A percentile compares a stretch with the other conserved stretches of the same genome.
phyloP scores from a whole-genome alignment of 2,797 vertebrate genomes.

The Harpagifer antarcticus region DNA sequence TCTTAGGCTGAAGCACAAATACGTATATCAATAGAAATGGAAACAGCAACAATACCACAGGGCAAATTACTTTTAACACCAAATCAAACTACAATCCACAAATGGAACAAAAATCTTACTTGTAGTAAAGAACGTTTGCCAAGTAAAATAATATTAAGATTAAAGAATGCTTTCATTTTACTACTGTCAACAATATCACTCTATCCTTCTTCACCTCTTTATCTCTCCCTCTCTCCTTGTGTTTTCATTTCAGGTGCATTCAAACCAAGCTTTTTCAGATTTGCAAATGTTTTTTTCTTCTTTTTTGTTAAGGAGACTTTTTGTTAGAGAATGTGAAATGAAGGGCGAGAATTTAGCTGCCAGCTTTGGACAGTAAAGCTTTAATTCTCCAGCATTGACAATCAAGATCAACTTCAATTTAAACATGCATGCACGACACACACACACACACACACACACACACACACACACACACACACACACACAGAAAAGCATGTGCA shows the following conservation, averaged over 20 bases:
- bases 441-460: slow-evolving; percentile 64
- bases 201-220: slow-evolving; percentile 23
- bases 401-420: slow-evolving; percentile 85
- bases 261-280: slow-evolving; percentile 83
- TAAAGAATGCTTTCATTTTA: slow-evolving; percentile 5
- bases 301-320: slow-evolving; percentile 79
- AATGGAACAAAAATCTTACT: neutral
- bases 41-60: neutral
- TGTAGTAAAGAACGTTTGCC: slow-evolving; percentile 5
- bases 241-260: slow-evolving; percentile 77
- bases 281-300: slow-evolving; percentile 74
- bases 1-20: neutral
- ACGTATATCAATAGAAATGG: neutral
- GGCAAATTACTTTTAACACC: neutral
- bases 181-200: slow-evolving; percentile 5
- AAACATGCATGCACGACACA: slow-evolving; percentile 67
- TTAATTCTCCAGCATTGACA: slow-evolving; percentile 91
- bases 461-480: slow-evolving; percentile 35
- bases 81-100: slow-evolving; percentile 1
- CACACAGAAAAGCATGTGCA: slow-evolving; percentile 60
- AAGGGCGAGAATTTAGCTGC: slow-evolving; percentile 85
- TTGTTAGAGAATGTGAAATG: slow-evolving; percentile 81
- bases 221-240: slow-evolving; percentile 40
- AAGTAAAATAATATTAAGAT: slow-evolving; percentile 1
- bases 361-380: slow-evolving; percentile 84